Evolutionary conservation across 2,888 invertebrate species (phyloP).

Genomic region (Lymantria monacha): DNA sequence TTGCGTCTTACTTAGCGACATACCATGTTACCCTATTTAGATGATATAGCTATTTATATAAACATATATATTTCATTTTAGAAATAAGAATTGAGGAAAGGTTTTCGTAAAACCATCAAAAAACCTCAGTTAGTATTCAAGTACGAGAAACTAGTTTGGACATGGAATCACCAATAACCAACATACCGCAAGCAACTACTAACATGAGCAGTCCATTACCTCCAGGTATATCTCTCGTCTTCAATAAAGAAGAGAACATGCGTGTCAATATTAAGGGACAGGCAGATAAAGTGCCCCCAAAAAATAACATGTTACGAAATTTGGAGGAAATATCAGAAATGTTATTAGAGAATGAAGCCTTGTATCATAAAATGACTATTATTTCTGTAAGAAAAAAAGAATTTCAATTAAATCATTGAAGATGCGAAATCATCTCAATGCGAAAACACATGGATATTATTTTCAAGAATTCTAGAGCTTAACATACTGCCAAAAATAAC

Average conservation of each 20-base stretch:
- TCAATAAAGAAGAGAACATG: conserved; percentile 40
- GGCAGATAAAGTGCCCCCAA: conserved; percentile 3
- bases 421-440: not conserved
- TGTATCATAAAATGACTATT: not conserved
- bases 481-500: not conserved
- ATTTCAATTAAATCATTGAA: not conserved
- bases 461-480: not conserved
- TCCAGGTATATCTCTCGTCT: conserved; percentile 30
- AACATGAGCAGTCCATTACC: conserved; percentile 14
- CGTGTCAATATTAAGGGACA: conserved; percentile 13
- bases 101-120: conserved; percentile 35
- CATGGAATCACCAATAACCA: conserved; percentile 17
- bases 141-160: conserved; percentile 30
- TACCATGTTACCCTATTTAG: too few species aligned
- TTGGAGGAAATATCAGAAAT: conserved; percentile 1
- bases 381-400: not conserved
- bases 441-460: not conserved
- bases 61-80: conserved; percentile 28
- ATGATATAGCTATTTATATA: too few species aligned
- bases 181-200: conserved; percentile 8
- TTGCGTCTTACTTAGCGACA: too few species aligned
- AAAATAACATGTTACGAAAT: not conserved
- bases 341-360: not conserved
- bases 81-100: conserved; percentile 50
- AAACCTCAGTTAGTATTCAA: conserved; percentile 42